Evolutionary conservation across 2,797 vertebrate species (phyloP).

Genomic region (Takifugu ocellatus): DNA sequence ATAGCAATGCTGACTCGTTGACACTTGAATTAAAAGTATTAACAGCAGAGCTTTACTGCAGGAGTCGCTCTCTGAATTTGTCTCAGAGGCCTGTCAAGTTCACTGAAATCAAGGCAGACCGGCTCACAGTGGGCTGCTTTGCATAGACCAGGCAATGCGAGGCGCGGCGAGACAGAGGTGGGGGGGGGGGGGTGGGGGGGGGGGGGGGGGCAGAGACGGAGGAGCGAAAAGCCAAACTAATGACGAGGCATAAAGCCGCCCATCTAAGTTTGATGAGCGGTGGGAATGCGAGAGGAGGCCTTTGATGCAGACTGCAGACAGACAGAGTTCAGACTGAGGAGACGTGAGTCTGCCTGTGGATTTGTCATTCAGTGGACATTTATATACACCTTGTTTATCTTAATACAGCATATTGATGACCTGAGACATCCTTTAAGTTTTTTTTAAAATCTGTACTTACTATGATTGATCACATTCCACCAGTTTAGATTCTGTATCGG

Average conservation of each 20-base stretch:
- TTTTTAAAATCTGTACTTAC: no score
- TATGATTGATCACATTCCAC: no score
- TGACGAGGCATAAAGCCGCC: conserved; percentile 37
- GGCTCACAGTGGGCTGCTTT: conserved; percentile 17
- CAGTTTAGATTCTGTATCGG: no score
- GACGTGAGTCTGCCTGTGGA: no score
- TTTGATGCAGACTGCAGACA: conserved; percentile 43
- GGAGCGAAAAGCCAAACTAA: conserved; percentile 42
- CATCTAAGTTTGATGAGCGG: conserved; percentile 51
- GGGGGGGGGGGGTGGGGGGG: not conserved
- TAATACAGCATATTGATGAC: no score
- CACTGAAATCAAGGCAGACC: conserved; percentile 45
- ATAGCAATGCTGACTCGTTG: not conserved
- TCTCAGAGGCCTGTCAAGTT: conserved; percentile 14
- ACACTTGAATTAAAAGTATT: conserved; percentile 49
- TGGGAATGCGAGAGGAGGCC: not conserved
- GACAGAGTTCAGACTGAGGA: conserved; percentile 9
- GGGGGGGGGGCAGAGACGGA: conserved; percentile 25
- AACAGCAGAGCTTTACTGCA: conserved; percentile 11
- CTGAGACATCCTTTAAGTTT: no score
- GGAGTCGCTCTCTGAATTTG: conserved; percentile 14
- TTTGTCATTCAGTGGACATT: no score
- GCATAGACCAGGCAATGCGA: not conserved
- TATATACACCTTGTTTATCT: no score
- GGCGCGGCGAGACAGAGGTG: not conserved